Evolutionary conservation across 2,888 invertebrate species (phyloP).

Genomic region (Mycalesis mineus): DNA sequence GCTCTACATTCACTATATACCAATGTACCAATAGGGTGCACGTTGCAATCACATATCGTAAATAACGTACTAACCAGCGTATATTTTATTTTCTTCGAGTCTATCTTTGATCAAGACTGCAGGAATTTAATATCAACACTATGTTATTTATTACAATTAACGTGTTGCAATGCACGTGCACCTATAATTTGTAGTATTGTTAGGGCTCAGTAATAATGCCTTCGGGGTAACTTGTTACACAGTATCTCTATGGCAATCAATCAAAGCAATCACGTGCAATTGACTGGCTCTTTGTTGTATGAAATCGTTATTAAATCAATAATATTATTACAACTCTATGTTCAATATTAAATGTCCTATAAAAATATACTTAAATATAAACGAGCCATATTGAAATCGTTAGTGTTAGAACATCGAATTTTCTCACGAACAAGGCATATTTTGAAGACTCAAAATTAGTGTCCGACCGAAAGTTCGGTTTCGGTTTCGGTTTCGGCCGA

Average conservation of each 20-base stretch:
- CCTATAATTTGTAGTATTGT: slow-evolving; percentile 16
- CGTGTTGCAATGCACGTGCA: slow-evolving; percentile 5
- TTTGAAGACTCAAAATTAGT: neutral
- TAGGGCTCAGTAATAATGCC: slow-evolving; percentile 11
- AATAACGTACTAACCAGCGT: neutral
- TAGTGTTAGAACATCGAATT: slow-evolving; percentile 6
- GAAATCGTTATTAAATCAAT: slow-evolving; percentile 9
- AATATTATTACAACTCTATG: neutral
- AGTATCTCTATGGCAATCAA: slow-evolving; percentile 17
- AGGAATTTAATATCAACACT: slow-evolving; percentile 7
- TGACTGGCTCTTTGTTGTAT: slow-evolving; percentile 6
- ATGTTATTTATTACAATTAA: slow-evolving; percentile 7
- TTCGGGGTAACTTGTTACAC: slow-evolving; percentile 15
- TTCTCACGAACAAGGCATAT: slow-evolving; percentile 4
- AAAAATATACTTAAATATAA: neutral
- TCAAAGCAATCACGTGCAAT: slow-evolving; percentile 21
- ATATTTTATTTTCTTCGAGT: neutral
- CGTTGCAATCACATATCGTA: neutral
- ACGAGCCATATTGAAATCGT: neutral
- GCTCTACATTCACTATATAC: no score
- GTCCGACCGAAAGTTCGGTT: no score
- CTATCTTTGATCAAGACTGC: neutral
- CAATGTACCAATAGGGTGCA: no score
- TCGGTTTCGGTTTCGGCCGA: no score
- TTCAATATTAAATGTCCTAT: neutral